Conservation (phyloP, 2,113 vertebrate species). For the Leptodactylus fuscus region DNA sequence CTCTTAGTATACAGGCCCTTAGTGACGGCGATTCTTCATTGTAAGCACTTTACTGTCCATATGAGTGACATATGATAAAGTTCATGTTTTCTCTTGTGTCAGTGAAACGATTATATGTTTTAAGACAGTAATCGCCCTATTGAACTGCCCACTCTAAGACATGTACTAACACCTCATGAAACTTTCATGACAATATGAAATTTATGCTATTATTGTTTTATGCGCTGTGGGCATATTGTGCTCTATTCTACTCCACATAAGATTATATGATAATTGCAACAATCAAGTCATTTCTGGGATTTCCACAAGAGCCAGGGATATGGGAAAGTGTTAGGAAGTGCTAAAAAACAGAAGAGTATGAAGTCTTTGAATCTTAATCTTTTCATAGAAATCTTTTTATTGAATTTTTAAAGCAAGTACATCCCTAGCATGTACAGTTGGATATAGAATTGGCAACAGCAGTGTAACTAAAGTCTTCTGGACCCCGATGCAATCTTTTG, state of each 20-base stretch:
- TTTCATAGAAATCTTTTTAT: too few relatives aligned
- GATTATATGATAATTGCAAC: constrained; percentile 18
- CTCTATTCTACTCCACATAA: constrained; percentile 20
- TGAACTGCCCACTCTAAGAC: background rate
- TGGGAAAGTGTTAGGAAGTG: background rate
- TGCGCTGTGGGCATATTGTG: constrained; percentile 7
- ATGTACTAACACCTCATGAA: constrained; percentile 15
- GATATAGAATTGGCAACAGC: too few relatives aligned
- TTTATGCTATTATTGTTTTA: constrained; percentile 17
- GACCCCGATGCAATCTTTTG: too few relatives aligned
- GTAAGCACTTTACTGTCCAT: background rate
- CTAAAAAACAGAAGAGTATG: too few relatives aligned
- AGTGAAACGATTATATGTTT: constrained; percentile 2
- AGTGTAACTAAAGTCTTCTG: too few relatives aligned
- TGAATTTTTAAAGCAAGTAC: background rate
- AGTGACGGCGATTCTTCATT: background rate
- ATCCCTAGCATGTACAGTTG: too few relatives aligned
- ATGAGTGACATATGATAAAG: background rate
- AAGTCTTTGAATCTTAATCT: too few relatives aligned
- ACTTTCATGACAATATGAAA: constrained; percentile 21
- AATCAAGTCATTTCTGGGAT: background rate
- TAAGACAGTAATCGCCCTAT: background rate
- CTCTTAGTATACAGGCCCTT: background rate
- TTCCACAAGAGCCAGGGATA: background rate
- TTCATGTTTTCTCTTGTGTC: background rate